Evolutionary conservation across 2,113 vertebrate genomes (phyloP).

Genomic region (Taurulus bubalis): DNA sequence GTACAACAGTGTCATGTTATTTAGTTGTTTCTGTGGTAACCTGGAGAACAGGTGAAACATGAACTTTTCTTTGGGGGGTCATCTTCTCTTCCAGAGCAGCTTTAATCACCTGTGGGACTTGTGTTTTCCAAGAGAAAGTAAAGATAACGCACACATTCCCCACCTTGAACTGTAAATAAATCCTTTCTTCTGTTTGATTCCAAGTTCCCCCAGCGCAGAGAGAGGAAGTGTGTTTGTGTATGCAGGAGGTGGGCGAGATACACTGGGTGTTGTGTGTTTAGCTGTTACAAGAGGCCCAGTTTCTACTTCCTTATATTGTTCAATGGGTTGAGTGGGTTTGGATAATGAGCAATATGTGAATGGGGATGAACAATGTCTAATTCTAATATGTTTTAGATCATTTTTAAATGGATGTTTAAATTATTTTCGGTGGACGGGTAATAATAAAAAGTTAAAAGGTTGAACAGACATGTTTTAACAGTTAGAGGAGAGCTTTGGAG

Average conservation of each 20-base stretch:
- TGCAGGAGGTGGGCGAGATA: slow-evolving; percentile 31
- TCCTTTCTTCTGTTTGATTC: slow-evolving; percentile 33
- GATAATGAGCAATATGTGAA: slow-evolving; percentile 2
- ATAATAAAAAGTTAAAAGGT: not conserved
- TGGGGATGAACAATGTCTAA: not conserved
- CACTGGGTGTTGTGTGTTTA: slow-evolving; percentile 34
- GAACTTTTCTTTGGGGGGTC: slow-evolving; percentile 20
- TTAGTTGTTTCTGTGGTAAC: slow-evolving; percentile 49
- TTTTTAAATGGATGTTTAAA: not conserved
- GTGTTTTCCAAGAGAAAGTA: slow-evolving; percentile 49
- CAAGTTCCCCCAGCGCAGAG: not conserved
- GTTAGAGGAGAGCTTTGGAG: slow-evolving; percentile 7
- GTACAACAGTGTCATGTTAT: slow-evolving; percentile 10
- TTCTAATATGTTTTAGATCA: slow-evolving; percentile 7
- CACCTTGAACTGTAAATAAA: slow-evolving; percentile 42
- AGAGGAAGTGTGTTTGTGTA: slow-evolving; percentile 36
- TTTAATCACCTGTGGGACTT: slow-evolving; percentile 56
- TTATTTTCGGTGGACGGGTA: not conserved
- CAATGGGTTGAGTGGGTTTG: slow-evolving; percentile 1
- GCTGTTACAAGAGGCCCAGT: slow-evolving; percentile 18
- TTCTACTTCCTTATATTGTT: not conserved
- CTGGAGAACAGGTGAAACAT: slow-evolving; percentile 60
- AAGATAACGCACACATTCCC: slow-evolving; percentile 41
- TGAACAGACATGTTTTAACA: not conserved
- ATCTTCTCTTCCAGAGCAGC: slow-evolving; percentile 8